Base-by-base conservation (phyloP, 2,888 invertebrate species). In the Eudemis profundana region DNA sequence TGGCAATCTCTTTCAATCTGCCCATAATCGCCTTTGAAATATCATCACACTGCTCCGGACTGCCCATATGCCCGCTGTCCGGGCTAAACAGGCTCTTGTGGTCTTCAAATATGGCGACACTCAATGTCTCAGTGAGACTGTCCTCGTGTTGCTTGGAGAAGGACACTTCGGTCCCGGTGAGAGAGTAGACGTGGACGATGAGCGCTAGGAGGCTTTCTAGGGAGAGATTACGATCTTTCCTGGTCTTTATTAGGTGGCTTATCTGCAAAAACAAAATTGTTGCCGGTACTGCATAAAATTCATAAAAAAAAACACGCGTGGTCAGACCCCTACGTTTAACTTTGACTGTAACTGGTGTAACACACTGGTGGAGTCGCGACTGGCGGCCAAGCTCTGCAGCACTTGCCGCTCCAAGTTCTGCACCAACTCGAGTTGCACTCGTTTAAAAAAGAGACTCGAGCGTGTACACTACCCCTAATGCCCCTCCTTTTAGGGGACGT, bases 321-420 rank as follows among this genome's bases (percentile, higher is more conserved):
- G 27, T 27, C 27, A 27, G 27, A 2, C 4, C 1, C 1, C 4
- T n/a, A n/a, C n/a, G n/a, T n/a, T n/a, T n/a, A n/a, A n/a, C n/a
- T n/a, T n/a, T n/a, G n/a, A 21, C n/a, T 19, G n/a, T 73, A 93
- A 93, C 86, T 93, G 93, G 66, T 87, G 85, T 29, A 93, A 74
- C 0, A 94, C 92, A 67, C 93, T 94, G 0, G 94, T 93, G 3
- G 94, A 94, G 44, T 93, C 92, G 50, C 92, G 84, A 54, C 93
- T 93, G 2, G 93, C 91, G 0, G 93, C 91, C 0, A 94, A 77
- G 69, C 86, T 92, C 77, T 94, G 93, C 21, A 94, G 77, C 63
- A 95, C 91, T 70, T 95, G 90, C 73, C 94, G 94, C 80, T 95
- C 95, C 15, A 95, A 82, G 69, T 93, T 94, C 76, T 93, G 90